Evolutionary conservation across 2,797 vertebrate genomes (phyloP).

Genomic region (Lagocephalus sceleratus): DNA sequence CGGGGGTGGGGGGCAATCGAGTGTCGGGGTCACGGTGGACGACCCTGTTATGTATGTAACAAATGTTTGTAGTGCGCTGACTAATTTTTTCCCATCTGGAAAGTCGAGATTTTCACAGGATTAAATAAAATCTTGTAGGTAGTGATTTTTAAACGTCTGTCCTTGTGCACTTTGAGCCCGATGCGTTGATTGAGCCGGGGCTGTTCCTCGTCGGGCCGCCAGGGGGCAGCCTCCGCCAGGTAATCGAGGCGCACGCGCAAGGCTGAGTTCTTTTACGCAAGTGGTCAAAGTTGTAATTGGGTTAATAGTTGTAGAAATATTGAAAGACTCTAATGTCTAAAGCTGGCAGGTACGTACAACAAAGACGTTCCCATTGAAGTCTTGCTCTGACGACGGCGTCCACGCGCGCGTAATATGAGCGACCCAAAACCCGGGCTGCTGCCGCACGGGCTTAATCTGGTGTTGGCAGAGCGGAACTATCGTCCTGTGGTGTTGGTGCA

Average conservation of each 20-base stretch:
- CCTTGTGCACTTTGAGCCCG: conserved; percentile 2
- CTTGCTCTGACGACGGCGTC: too few species aligned
- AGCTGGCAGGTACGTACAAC: too few species aligned
- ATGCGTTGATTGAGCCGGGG: not conserved
- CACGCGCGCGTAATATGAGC: too few species aligned
- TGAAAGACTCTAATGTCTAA: too few species aligned
- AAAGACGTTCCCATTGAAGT: too few species aligned
- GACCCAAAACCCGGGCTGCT: too few species aligned
- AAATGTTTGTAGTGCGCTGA: conserved; percentile 73
- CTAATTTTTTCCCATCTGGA: conserved; percentile 54
- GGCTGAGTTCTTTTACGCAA: too few species aligned
- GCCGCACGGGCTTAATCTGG: too few species aligned
- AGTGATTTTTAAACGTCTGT: conserved; percentile 66
- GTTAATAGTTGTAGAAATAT: too few species aligned
- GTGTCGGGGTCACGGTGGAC: conserved; percentile 38
- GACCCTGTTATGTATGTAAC: conserved; percentile 59
- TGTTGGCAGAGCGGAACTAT: conserved; percentile 19
- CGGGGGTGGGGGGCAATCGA: conserved; percentile 6
- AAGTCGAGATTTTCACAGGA: conserved; percentile 59
- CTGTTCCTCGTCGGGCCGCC: conserved; percentile 2
- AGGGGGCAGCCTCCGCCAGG: conserved; percentile 20
- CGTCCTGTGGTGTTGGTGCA: conserved; percentile 11
- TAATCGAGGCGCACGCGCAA: too few species aligned
- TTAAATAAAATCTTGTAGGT: conserved; percentile 70
- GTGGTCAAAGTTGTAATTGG: too few species aligned